These are phyloP conservation scores for Macropus fuliginosus DNA, from an alignment of 2,797 vertebrate species.

Conservation along the genomic window DNA sequence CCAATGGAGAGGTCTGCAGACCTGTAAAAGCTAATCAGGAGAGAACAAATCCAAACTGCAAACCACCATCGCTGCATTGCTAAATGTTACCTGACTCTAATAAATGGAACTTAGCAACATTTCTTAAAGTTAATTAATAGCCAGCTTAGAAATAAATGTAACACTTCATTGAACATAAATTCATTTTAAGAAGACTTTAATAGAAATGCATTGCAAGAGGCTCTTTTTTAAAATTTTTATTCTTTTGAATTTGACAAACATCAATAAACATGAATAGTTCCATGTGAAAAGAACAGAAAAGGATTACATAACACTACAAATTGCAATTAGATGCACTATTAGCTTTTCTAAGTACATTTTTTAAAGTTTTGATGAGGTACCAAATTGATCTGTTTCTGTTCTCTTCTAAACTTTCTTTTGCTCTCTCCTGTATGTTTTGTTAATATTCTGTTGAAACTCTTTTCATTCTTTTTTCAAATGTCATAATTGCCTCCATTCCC, in stretches of 20 bases:
- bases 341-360: not conserved
- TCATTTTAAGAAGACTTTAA: not conserved
- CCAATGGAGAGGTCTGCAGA: not conserved
- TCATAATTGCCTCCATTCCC: not conserved
- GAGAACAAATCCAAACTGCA: not conserved
- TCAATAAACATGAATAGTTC: not conserved
- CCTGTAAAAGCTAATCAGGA: not conserved
- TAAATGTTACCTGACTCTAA: not conserved
- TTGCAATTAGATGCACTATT: not conserved
- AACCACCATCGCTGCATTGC: not conserved
- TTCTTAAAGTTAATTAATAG: not conserved
- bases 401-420: not conserved
- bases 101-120: not conserved
- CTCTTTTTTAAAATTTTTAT: not conserved
- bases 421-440: not conserved
- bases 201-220: not conserved
- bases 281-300: not conserved
- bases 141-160: not conserved
- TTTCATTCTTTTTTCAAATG: not conserved
- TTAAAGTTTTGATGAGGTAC: not conserved
- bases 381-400: not conserved
- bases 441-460: not conserved
- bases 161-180: not conserved
- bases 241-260: not conserved
- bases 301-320: not conserved